phyloP scores from a whole-genome alignment of 1,140 invertebrate species.

The Tetragnatha versicolor region DNA sequence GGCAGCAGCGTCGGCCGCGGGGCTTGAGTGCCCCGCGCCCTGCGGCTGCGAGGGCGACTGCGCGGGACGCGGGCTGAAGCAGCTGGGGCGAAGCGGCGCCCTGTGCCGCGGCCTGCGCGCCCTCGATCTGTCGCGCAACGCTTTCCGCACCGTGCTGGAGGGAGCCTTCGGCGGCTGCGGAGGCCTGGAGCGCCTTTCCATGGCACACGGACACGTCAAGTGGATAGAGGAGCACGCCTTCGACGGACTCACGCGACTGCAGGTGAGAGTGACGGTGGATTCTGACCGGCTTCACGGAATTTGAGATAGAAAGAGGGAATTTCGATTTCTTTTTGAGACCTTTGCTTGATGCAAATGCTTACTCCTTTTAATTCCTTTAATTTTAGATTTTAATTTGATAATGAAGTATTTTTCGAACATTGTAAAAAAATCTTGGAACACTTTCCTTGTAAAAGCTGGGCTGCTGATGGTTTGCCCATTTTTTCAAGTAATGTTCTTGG shows the following conservation, averaged over 20 bases:
- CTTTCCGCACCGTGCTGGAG: conserved; percentile 76
- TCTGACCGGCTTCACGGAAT: no score
- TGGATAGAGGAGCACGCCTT: conserved; percentile 73
- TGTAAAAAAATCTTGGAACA: no score
- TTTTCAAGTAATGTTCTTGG: no score
- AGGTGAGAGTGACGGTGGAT: no score
- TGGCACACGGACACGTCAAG: conserved; percentile 60
- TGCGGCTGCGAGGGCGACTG: conserved; percentile 37
- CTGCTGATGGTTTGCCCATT: no score
- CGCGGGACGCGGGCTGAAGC: conserved; percentile 54
- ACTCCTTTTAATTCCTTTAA: no score
- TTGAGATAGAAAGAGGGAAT: no score
- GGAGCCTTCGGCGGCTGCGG: conserved; percentile 80
- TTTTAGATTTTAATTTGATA: no score
- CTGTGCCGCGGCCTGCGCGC: conserved; percentile 74
- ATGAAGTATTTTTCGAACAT: no score
- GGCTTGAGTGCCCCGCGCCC: background rate
- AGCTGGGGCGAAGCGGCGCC: conserved; percentile 65
- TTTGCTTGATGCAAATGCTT: no score
- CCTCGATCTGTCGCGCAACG: conserved; percentile 78
- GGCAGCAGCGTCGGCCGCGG: background rate
- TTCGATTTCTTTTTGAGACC: no score
- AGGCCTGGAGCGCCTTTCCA: conserved; percentile 66
- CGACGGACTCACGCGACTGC: conserved; percentile 72
- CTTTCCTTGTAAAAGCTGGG: no score